A percentile compares a stretch with the other conserved stretches of the same genome.
These are phyloP conservation scores for Cyclopterus lumpus DNA, from an alignment of 2,797 vertebrate species.

Conservation along the genomic window DNA sequence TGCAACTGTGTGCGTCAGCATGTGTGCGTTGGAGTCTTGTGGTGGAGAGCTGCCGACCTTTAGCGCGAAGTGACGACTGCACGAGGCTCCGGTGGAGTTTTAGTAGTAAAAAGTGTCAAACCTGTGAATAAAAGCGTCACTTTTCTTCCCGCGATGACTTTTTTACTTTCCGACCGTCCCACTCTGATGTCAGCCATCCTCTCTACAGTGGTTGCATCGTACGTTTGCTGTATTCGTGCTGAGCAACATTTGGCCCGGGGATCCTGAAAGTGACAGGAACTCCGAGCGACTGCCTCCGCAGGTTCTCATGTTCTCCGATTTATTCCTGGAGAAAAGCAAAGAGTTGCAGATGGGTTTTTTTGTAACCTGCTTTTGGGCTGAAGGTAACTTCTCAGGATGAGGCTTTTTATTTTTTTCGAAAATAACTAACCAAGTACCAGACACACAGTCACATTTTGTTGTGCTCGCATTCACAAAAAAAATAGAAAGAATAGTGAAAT, in stretches of 20 bases:
- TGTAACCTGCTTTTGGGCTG: not conserved
- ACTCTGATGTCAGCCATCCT: not conserved
- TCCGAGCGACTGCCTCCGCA: not conserved
- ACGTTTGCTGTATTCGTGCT: not conserved
- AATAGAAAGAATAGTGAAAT: not conserved
- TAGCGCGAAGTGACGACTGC: not conserved
- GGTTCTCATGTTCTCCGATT: not conserved
- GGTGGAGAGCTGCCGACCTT: not conserved
- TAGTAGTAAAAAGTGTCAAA: not conserved
- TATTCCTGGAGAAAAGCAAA: not conserved
- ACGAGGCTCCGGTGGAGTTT: not conserved
- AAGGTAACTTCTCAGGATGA: not conserved
- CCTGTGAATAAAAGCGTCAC: not conserved
- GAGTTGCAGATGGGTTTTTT: not conserved
- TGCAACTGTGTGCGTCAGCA: conserved; percentile 18
- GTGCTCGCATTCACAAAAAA: not conserved
- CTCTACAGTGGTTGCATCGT: not conserved
- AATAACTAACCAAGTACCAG: too few species aligned
- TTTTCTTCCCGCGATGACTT: conserved; percentile 1
- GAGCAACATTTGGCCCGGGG: not conserved
- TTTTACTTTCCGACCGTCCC: conserved; percentile 4
- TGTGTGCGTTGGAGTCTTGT: not conserved
- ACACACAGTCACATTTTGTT: not conserved
- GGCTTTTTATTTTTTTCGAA: not conserved
- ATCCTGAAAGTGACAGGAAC: not conserved